A percentile compares a stretch with the other conserved stretches of the same genome.
phyloP scores from a whole-genome alignment of 2,113 vertebrate species.

The Platanista minor region DNA sequence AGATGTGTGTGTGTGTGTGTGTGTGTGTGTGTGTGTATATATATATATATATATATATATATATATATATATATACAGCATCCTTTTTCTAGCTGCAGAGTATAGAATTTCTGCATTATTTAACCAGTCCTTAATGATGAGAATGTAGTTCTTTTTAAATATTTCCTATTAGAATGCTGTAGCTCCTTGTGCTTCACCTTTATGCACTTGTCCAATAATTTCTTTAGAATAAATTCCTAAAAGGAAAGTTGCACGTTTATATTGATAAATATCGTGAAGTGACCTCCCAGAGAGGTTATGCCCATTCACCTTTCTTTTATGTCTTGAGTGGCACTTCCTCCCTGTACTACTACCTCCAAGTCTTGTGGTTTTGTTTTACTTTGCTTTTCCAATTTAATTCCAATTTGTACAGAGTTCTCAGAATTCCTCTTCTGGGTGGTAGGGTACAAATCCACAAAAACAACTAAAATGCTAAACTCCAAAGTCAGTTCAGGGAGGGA shows the following conservation, averaged over 20 bases:
- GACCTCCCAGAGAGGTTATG: background rate
- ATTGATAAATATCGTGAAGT: background rate
- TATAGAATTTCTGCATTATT: background rate
- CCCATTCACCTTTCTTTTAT: background rate
- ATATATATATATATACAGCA: too few species aligned
- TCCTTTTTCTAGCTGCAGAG: background rate
- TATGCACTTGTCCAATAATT: background rate
- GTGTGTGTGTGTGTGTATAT: too few species aligned
- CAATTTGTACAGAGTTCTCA: background rate
- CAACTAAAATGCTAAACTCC: background rate
- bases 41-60: too few species aligned
- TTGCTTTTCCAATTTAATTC: background rate
- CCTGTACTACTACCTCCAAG: background rate
- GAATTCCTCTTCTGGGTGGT: background rate
- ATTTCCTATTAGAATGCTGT: background rate
- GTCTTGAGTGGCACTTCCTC: background rate
- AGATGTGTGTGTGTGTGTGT: too few species aligned
- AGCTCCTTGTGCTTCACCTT: background rate
- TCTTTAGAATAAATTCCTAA: background rate
- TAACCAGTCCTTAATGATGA: background rate
- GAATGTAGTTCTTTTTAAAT: background rate
- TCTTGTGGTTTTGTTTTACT: slow-evolving; percentile 5
- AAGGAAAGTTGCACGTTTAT: background rate
- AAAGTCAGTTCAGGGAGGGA: background rate
- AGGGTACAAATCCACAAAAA: background rate